Conservation (phyloP, 1,140 invertebrate genomes). For the Lordiphosa stackelbergi region DNA sequence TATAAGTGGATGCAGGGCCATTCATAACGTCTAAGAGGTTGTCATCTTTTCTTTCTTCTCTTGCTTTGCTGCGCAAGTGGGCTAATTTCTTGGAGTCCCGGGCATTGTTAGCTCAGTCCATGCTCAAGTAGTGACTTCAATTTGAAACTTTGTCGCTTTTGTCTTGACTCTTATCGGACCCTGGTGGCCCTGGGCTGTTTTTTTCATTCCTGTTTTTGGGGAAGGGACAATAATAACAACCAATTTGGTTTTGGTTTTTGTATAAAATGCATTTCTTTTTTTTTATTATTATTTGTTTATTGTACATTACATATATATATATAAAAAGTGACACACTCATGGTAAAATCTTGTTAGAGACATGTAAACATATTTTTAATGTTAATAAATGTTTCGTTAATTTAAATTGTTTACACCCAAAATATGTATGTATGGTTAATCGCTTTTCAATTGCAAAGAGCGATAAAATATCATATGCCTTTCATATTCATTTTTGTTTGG, state of each 20-base stretch:
- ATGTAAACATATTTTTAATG: conserved; percentile 36
- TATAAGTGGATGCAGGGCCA: conserved; percentile 25
- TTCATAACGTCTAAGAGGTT: conserved; percentile 43
- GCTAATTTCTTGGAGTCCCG: conserved; percentile 37
- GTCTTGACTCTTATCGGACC: conserved; percentile 42
- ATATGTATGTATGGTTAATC: conserved; percentile 11
- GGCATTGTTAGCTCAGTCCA: conserved; percentile 32
- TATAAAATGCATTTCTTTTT: conserved; percentile 70
- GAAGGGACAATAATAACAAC: conserved; percentile 30
- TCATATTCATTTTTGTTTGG: conserved; percentile 14
- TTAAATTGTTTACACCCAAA: conserved; percentile 26
- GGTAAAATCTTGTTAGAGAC: conserved; percentile 74
- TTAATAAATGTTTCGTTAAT: neutral
- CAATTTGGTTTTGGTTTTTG: conserved; percentile 28
- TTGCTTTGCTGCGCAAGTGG: conserved; percentile 23
- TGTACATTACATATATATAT: conserved; percentile 50
- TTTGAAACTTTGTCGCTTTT: conserved; percentile 33
- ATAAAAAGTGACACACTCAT: conserved; percentile 74
- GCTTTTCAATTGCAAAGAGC: conserved; percentile 23
- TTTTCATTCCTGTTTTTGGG: conserved; percentile 22
- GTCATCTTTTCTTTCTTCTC: conserved; percentile 15
- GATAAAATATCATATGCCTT: conserved; percentile 44
- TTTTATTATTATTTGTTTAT: conserved; percentile 54
- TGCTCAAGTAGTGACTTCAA: conserved; percentile 14
- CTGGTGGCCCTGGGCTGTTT: conserved; percentile 32